phyloP scores from a whole-genome alignment of 2,797 vertebrate genomes.

The Pterois miles region DNA sequence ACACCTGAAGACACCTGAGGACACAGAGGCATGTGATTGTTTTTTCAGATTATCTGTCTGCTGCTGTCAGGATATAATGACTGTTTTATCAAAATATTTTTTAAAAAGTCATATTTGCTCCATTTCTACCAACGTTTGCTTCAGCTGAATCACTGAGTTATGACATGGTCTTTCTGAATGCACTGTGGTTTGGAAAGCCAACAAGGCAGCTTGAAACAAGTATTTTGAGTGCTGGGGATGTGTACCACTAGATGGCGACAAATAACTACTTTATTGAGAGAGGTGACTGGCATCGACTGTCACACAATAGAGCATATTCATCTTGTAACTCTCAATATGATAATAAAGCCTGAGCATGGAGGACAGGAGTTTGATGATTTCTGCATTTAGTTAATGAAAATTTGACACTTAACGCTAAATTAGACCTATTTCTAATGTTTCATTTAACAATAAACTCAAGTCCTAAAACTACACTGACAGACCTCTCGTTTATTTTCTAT shows the following conservation, averaged over 20 bases:
- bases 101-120: too few species aligned
- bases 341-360: not conserved
- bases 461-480: not conserved
- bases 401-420: not conserved
- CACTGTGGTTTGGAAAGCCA: not conserved
- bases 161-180: not conserved
- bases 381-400: not conserved
- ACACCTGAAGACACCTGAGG: too few species aligned
- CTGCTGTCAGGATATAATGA: too few species aligned
- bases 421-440: not conserved
- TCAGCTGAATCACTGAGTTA: not conserved
- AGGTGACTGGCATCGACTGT: not conserved
- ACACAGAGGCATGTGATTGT: too few species aligned
- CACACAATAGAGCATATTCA: not conserved
- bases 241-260: conserved; percentile 67
- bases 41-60: too few species aligned
- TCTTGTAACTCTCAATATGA: not conserved
- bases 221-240: too few species aligned
- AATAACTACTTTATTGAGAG: not conserved
- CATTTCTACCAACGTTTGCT: too few species aligned
- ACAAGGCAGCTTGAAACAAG: not conserved
- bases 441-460: not conserved
- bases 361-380: not conserved
- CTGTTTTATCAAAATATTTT: too few species aligned
- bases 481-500: not conserved